Evolutionary conservation across 2,113 vertebrate genomes (phyloP), one percentile per base, ranked within the genome.

Genomic region (Crotalus horridus): DNA sequence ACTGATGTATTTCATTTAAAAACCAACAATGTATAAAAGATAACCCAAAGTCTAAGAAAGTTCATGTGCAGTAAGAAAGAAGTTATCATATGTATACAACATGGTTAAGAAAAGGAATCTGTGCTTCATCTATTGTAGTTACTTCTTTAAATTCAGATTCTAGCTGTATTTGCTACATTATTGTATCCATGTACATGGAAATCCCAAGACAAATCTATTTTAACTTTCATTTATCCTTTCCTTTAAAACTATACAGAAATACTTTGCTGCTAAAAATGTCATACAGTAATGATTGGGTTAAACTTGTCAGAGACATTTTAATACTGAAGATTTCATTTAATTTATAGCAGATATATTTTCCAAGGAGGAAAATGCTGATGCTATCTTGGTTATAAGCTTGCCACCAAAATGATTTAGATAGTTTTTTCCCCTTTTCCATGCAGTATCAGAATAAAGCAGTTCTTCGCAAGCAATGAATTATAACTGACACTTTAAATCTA

Each of bases 401-500:
- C 95, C 95, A 96, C 95, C 95, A 93, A 97, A 97, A 97, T 97
- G 97, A 98, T 97, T 98, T 97, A 98, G 97, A 97, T 96, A 96
- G 91, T 53, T 95, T 96, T 97, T 96, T 92, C 97, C 94, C 94
- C 95, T 95, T 97, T 81, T 95, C 93, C 58, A 92, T 93, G 95
- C 91, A 96, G 17, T 96, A 97, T 97, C 96, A 96, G 95, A 95
- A 94, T 94, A 97, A 96, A 94, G 94, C 90, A 74, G 97, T 97
- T 97, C 95, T 97, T 96, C 96, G 96, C 95, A 96, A 97, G 96
- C 97, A 97, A 98, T 98, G 95, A 98, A 97, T 98, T 97, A 98
- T 94, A 96, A 96, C 69, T 97, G 97, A 97, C 97, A 97, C 94
- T 97, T 97, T 94, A 97, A 97, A 96, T 92, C 96, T 96, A 97